Base-by-base conservation (phyloP, 2,797 vertebrate genomes). In the Cynopterus sphinx region DNA sequence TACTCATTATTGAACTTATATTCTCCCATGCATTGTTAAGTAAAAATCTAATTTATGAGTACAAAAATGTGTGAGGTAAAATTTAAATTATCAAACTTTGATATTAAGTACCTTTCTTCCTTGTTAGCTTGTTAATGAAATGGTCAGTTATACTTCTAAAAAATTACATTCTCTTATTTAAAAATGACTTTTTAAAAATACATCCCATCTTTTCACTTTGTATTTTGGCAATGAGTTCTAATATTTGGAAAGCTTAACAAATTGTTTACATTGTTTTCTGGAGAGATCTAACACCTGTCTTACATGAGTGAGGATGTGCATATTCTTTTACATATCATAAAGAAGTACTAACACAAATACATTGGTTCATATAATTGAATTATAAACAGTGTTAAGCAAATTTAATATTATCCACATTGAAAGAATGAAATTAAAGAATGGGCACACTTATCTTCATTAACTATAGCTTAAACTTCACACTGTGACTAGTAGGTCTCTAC, bases 201-300 rank as follows among this genome's bases (percentile, higher is more conserved):
- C 15, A 65, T 82, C 28, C 24, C 28, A 15, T 9, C 21, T 94
- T 83, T 86, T 49, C 9, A 7, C 1, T 90, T 87, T 91, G 6
- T 83, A 49, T 65, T 94, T 87, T 87, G 33, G 26, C 31, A 86
- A 28, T 22, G 31, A 89, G 10, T 57, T 78, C 9, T 82, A 49
- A n/a, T 90, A 75, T 89, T 96, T 89, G 43, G 43, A 89, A 96
- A 89, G 85, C 12, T 73, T 93, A 70, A 21, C 21, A 33, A 49
- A 53, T 68, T 49, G 5, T 68, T 55, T 61, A 28, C 12, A 26
- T 88, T 82, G 55, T 68, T 85, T 94, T 46, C n/a, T 5, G 33
- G 74, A 71, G 28, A 68, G 41, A 51, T 55, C 6, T 86, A 75
- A 90, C n/a, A 33, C 10, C 46, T 59, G 74, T 68, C 41, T 82